Conservation (phyloP, 2,113 vertebrate genomes). For the Rostratula benghalensis region DNA sequence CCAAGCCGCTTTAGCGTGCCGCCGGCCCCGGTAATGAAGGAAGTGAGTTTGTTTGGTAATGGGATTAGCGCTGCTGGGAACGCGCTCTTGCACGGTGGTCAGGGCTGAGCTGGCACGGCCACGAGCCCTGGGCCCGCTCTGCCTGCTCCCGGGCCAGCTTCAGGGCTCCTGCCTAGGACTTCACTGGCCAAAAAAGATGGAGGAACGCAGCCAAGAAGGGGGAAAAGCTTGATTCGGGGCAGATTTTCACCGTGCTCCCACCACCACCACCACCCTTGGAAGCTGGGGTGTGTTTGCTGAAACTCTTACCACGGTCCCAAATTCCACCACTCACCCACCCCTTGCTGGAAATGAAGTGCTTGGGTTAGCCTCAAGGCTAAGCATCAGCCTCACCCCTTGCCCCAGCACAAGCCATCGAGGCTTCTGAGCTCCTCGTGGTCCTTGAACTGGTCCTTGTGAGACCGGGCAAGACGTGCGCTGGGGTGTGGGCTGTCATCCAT, state of each 20-base stretch:
- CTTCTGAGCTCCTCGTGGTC: background rate
- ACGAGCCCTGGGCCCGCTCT: rapidly evolving
- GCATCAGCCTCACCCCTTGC: background rate
- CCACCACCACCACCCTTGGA: background rate
- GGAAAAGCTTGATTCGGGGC: background rate
- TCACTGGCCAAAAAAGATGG: background rate
- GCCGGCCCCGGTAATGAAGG: background rate
- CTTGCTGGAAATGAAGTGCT: background rate
- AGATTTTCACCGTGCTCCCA: background rate
- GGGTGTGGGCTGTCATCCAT: background rate
- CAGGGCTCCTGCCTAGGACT: background rate
- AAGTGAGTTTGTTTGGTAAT: constrained; percentile 38
- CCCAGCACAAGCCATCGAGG: background rate
- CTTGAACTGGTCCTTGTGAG: background rate
- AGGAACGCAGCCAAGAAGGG: background rate
- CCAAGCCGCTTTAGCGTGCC: background rate
- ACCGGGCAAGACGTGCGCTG: background rate
- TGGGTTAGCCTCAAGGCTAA: background rate
- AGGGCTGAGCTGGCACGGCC: background rate
- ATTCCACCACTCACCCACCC: background rate
- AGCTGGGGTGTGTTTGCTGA: background rate
- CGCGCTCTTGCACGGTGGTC: rapidly evolving
- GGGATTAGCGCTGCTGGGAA: constrained; percentile 41
- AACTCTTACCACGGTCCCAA: background rate
- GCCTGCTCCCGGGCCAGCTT: background rate